phyloP scores from a whole-genome alignment of 1,140 invertebrate genomes.

The Saccostrea cuccullata region DNA sequence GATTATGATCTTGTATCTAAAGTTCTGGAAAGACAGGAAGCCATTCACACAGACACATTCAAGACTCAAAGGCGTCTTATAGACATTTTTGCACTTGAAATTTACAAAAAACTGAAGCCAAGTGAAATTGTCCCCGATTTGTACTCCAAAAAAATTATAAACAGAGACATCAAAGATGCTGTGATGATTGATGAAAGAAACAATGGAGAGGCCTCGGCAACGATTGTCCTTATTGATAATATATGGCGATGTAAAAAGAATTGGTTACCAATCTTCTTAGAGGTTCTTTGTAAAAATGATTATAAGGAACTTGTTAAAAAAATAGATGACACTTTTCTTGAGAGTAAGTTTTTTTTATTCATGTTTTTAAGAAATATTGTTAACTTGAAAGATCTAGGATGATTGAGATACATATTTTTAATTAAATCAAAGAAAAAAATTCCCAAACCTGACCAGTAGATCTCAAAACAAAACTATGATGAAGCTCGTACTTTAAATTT shows the following conservation, averaged over 20 bases:
- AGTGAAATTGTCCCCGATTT: slow-evolving; percentile 4
- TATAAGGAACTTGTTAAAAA: not conserved
- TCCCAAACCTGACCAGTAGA: too few species aligned
- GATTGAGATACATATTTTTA: too few species aligned
- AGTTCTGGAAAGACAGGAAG: slow-evolving; percentile 3
- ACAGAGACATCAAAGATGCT: not conserved
- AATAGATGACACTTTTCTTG: not conserved
- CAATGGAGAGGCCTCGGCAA: not conserved
- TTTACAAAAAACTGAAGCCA: slow-evolving; percentile 23
- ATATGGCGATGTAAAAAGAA: not conserved
- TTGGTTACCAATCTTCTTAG: not conserved
- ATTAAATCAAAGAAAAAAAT: too few species aligned
- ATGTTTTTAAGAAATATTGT: not conserved
- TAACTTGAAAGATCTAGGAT: too few species aligned
- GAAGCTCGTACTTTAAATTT: too few species aligned
- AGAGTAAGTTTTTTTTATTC: not conserved
- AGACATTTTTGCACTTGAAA: slow-evolving; percentile 2
- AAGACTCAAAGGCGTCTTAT: not conserved
- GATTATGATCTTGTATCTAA: not conserved
- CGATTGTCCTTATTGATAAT: slow-evolving; percentile 19
- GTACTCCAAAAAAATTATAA: not conserved
- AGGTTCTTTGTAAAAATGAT: not conserved
- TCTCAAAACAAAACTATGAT: too few species aligned
- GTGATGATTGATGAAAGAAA: not conserved
- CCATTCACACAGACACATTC: not conserved